Percentiles rank a stretch among this genome's conserved stretches.
Evolutionary conservation across 2,888 invertebrate species (phyloP).

Genomic region (Rugalucina vietnamica): DNA sequence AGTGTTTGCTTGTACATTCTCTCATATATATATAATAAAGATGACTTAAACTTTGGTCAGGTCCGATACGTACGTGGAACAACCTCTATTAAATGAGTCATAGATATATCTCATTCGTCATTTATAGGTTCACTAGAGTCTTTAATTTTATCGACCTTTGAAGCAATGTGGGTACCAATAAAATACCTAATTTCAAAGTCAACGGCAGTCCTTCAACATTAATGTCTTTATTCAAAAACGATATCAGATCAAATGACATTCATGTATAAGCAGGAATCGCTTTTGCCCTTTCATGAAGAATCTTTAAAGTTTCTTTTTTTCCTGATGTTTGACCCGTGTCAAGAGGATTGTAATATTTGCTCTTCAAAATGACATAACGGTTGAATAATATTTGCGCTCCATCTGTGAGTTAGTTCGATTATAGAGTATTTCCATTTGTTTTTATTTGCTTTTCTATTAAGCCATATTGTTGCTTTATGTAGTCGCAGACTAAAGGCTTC

Average conservation of each 20-base stretch:
- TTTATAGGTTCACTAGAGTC: background rate
- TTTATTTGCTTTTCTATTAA: constrained; percentile 14
- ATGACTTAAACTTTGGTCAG: too few species aligned
- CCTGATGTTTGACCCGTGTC: constrained; percentile 5
- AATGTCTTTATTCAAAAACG: background rate
- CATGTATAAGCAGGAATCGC: background rate
- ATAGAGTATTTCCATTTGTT: background rate
- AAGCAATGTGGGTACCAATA: background rate
- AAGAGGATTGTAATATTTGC: background rate
- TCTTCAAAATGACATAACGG: constrained; percentile 7
- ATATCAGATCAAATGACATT: background rate
- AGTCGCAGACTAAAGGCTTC: background rate
- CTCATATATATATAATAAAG: too few species aligned
- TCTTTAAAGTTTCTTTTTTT: too few species aligned
- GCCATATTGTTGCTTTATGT: constrained; percentile 7
- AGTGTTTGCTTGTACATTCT: too few species aligned
- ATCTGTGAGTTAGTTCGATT: background rate
- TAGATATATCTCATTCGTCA: background rate
- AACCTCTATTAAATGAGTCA: background rate
- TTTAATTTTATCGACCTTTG: background rate
- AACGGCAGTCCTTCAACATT: background rate
- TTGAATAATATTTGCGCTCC: constrained; percentile 4
- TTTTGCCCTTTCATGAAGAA: background rate
- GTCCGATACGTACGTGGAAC: too few species aligned
- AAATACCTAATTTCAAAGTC: background rate